Conservation (phyloP, 1,140 invertebrate genomes). For the Microplitis mediator region DNA sequence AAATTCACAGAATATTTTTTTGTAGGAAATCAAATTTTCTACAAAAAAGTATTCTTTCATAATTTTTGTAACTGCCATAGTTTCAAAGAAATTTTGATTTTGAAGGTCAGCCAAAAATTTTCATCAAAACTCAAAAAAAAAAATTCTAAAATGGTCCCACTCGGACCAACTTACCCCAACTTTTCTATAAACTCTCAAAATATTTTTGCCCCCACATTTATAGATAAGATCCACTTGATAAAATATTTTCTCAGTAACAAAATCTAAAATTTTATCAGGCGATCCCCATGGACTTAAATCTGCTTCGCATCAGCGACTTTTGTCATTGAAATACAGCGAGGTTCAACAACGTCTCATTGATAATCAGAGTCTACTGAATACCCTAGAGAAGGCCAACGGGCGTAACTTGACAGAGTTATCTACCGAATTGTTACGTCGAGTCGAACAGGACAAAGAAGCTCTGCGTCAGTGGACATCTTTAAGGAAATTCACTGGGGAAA, state of each 20-base stretch:
- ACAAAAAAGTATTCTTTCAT: too few relatives aligned
- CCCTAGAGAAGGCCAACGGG: constrained; percentile 71
- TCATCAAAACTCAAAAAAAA: too few relatives aligned
- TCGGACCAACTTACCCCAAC: too few relatives aligned
- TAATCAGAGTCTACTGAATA: constrained; percentile 87
- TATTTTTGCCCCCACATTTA: too few relatives aligned
- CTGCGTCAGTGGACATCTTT: constrained; percentile 75
- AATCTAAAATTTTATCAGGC: constrained; percentile 24
- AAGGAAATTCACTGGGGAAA: constrained; percentile 55
- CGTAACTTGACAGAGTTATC: constrained; percentile 57
- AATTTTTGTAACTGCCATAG: too few relatives aligned
- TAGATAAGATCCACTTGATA: too few relatives aligned
- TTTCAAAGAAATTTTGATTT: too few relatives aligned
- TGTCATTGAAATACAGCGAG: constrained; percentile 80
- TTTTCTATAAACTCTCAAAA: too few relatives aligned
- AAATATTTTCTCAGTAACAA: neutral
- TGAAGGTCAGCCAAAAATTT: too few relatives aligned
- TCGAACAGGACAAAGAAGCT: constrained; percentile 75
- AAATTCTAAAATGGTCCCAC: too few relatives aligned
- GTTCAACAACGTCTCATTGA: constrained; percentile 88
- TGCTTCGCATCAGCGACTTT: constrained; percentile 85
- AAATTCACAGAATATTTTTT: too few relatives aligned
- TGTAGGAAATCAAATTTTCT: too few relatives aligned
- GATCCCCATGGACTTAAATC: constrained; percentile 70
- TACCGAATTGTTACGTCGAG: constrained; percentile 68